A percentile compares a stretch with the other conserved stretches of the same genome.
Evolutionary conservation across 2,797 vertebrate genomes (phyloP).

Genomic region (Channa striata): DNA sequence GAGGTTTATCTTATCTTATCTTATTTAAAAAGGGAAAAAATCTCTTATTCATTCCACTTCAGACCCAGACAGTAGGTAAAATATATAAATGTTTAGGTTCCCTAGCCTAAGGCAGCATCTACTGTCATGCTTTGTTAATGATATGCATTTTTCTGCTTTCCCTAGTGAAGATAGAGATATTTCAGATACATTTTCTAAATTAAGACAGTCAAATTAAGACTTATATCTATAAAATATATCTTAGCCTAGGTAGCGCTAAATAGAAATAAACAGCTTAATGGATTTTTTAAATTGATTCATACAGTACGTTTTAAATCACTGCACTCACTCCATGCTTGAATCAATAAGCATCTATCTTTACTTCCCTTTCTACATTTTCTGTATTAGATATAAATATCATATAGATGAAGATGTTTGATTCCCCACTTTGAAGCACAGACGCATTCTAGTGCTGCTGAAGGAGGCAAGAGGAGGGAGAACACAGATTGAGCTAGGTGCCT

Average conservation of each 20-base stretch:
- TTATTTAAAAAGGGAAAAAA: too few species aligned
- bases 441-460: constrained; percentile 21
- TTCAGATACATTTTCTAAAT: neutral
- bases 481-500: constrained; percentile 61
- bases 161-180: too few species aligned
- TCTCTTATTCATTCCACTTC: too few species aligned
- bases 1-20: too few species aligned
- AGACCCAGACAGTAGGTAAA: too few species aligned
- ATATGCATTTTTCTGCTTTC: neutral
- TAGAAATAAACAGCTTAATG: neutral
- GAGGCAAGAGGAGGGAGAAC: constrained; percentile 17
- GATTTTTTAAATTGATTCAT: neutral
- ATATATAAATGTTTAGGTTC: too few species aligned
- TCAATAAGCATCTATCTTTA: neutral
- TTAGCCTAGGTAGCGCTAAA: neutral
- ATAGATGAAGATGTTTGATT: constrained; percentile 5
- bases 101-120: neutral
- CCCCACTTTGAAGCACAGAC: constrained; percentile 17
- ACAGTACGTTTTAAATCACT: neutral
- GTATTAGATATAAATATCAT: neutral
- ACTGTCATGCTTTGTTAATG: neutral
- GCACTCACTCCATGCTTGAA: neutral
- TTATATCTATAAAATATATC: neutral
- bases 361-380: neutral
- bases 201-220: neutral